phyloP scores from a whole-genome alignment of 2,113 vertebrate genomes.

The Pipa parva region DNA sequence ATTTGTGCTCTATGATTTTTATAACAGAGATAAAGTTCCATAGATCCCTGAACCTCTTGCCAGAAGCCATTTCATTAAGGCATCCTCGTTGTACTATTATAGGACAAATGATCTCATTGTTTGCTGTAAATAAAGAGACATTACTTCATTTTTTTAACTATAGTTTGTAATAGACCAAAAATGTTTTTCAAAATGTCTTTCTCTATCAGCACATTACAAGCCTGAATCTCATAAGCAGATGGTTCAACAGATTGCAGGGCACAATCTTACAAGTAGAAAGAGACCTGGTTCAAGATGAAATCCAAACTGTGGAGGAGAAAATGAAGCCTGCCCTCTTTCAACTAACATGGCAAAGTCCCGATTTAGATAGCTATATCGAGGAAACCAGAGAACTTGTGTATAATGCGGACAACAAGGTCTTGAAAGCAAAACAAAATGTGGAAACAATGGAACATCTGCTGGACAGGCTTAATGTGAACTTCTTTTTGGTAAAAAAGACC shows the following conservation, averaged over 20 bases:
- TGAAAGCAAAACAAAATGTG: slow-evolving; percentile 63
- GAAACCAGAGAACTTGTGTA: slow-evolving; percentile 44
- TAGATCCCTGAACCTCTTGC: too few species aligned
- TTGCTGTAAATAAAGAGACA: too few species aligned
- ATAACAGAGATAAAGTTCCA: too few species aligned
- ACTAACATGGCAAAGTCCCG: slow-evolving; percentile 60
- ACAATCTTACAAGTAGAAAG: slow-evolving; percentile 60
- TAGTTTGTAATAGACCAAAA: too few species aligned
- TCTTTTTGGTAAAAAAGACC: slow-evolving; percentile 57
- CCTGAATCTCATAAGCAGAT: slow-evolving; percentile 59
- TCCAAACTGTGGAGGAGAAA: slow-evolving; percentile 52
- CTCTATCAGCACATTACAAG: slow-evolving; percentile 57
- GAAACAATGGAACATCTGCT: slow-evolving; percentile 58
- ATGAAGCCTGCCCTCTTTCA: slow-evolving; percentile 56
- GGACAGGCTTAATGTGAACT: slow-evolving; percentile 51
- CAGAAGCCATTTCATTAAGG: too few species aligned
- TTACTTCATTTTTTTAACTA: too few species aligned
- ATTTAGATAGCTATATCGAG: slow-evolving; percentile 60
- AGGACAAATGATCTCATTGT: too few species aligned
- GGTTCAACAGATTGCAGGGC: slow-evolving; percentile 62
- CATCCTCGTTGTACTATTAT: too few species aligned
- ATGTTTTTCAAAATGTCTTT: too few species aligned
- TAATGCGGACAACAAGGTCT: slow-evolving; percentile 55
- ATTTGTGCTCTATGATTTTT: too few species aligned
- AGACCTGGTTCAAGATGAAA: slow-evolving; percentile 52